phyloP scores from a whole-genome alignment of 2,888 invertebrate genomes.

The Habrosyne pyritoides region DNA sequence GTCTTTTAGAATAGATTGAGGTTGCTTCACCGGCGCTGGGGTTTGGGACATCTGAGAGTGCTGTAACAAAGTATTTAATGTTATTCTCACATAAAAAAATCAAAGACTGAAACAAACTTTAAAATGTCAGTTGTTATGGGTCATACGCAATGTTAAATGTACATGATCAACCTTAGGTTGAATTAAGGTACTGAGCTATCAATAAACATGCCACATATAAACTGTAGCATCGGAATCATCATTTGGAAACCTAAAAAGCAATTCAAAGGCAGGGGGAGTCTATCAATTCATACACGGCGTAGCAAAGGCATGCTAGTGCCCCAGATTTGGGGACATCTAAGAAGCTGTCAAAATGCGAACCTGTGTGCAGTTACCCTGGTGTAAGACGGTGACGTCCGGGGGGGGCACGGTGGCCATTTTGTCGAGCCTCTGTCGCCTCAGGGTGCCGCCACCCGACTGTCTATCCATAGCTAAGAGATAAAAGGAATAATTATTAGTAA shows the following conservation, averaged over 20 bases:
- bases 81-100: too few relatives aligned
- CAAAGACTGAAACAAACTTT: too few relatives aligned
- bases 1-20: slow-evolving; percentile 86
- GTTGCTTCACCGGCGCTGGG: slow-evolving; percentile 74
- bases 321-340: not conserved
- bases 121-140: too few relatives aligned
- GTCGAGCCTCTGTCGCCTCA: slow-evolving; percentile 70
- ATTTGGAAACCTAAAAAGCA: not conserved
- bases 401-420: slow-evolving; percentile 76
- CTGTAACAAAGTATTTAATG: slow-evolving; percentile 63
- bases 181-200: not conserved
- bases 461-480: slow-evolving; percentile 51
- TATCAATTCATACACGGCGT: not conserved
- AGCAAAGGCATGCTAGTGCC: slow-evolving; percentile 1
- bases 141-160: slow-evolving; percentile 8
- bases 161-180: not conserved
- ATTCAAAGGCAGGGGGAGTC: not conserved
- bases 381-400: slow-evolving; percentile 80
- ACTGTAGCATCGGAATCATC: not conserved
- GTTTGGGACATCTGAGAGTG: slow-evolving; percentile 66
- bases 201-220: not conserved
- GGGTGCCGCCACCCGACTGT: slow-evolving; percentile 73
- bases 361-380: slow-evolving; percentile 76
- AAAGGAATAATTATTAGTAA: slow-evolving; percentile 1
- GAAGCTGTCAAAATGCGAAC: slow-evolving; percentile 37